Evolutionary conservation across 2,797 vertebrate species (phyloP), one percentile per base, ranked within the genome.

Genomic region (Chelon labrosus): DNA sequence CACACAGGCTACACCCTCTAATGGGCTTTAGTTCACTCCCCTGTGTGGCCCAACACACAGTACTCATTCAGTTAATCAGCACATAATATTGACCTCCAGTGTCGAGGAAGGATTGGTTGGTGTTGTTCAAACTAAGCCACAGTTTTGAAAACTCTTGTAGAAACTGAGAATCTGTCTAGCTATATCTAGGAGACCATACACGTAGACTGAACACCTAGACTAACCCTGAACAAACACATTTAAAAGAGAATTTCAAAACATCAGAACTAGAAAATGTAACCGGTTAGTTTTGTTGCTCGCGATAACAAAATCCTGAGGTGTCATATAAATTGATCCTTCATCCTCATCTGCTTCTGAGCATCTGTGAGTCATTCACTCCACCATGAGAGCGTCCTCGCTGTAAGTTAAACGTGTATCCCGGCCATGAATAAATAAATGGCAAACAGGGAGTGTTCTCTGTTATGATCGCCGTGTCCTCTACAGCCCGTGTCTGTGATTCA

Each of bases 391-490:
- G 22, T 35, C 35, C 47, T 50, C 49, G 39, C 31, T 55, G 17
- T 58, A 61, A 16, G 31, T 71, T 12, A 54, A 69, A 46, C 57
- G 44, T 51, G 19, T 47, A 44, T 27, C n/a, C n/a, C 2, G 10
- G 27, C 25, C 54, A 64, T 64, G 46, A 70, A 68, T 72, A 54
- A 20, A 68, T 72, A 70, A 70, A 57, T 47, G 19, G 51, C 16
- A 72, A 78, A 59, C 17, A 39, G 58, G 6, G 59, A 68, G 47
- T 56, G 38, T 54, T 73, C 27, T 57, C 41, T 19, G 17, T 55
- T 71, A 62, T 50, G 27, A 73, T 56, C 56, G 62, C 10, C 16
- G 13, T 47, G 65, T 77, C 78, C 80, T 82, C 52, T 70, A 42
- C 47, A 74, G 44, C 52, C 58, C 58, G 13, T 50, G 14, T 39